phyloP scores from a whole-genome alignment of 2,113 vertebrate species.

The Corvus cornix region DNA sequence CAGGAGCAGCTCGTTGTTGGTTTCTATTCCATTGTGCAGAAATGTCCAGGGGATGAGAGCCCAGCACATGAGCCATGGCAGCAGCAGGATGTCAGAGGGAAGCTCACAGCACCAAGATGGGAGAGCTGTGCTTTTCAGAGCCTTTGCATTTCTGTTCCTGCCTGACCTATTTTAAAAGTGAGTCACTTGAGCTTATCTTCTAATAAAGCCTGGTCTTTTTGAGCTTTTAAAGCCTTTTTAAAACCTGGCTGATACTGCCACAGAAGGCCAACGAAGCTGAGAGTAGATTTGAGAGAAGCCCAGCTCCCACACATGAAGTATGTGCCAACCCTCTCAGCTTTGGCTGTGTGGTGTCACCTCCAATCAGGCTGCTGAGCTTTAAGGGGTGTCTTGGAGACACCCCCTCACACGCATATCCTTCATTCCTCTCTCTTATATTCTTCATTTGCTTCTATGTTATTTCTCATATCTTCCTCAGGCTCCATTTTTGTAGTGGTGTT shows the following conservation, averaged over 20 bases:
- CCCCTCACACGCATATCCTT: background rate
- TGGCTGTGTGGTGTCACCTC: background rate
- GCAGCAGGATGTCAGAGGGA: background rate
- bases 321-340: background rate
- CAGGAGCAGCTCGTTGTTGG: accelerated
- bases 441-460: background rate
- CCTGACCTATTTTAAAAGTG: background rate
- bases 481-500: background rate
- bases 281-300: background rate
- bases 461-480: background rate
- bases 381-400: background rate
- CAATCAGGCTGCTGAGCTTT: background rate
- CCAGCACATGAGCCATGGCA: accelerated
- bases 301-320: background rate
- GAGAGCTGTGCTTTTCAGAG: background rate
- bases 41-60: background rate
- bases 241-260: background rate
- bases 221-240: background rate
- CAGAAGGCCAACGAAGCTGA: background rate
- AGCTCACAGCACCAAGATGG: background rate
- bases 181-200: background rate
- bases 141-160: background rate
- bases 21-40: background rate
- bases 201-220: background rate
- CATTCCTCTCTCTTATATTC: background rate